Evolutionary conservation across 2,113 vertebrate genomes (phyloP).

Genomic region (Elaphurus davidianus): DNA sequence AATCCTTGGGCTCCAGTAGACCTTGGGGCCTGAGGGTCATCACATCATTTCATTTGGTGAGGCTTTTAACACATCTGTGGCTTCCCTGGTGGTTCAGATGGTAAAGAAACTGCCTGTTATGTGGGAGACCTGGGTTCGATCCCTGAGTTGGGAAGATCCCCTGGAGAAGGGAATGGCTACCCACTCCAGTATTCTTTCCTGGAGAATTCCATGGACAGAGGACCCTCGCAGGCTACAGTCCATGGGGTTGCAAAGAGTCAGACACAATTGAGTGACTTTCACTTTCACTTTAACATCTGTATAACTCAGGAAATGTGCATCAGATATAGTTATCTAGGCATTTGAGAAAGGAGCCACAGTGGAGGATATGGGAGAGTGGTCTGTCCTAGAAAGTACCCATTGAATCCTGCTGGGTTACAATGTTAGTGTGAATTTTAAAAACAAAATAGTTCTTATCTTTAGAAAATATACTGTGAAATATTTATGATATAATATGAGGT

Average conservation of each 20-base stretch:
- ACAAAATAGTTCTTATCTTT: constrained; percentile 6
- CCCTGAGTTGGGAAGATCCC: not conserved
- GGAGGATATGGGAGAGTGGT: not conserved
- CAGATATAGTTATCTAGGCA: not conserved
- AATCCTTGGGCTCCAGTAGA: not conserved
- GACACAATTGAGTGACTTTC: not conserved
- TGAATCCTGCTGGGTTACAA: not conserved
- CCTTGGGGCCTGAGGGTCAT: not conserved
- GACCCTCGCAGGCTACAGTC: not conserved
- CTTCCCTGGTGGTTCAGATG: not conserved
- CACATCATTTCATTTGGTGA: not conserved
- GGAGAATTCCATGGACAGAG: not conserved
- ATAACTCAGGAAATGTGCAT: not conserved
- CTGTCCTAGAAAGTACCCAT: not conserved
- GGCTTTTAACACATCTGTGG: not conserved
- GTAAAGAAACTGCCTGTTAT: not conserved
- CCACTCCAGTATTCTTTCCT: not conserved
- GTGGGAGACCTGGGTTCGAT: not conserved
- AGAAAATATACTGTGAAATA: not conserved
- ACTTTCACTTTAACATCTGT: not conserved
- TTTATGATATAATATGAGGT: not conserved
- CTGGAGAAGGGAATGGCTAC: not conserved
- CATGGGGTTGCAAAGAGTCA: not conserved
- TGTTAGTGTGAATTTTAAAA: not conserved
- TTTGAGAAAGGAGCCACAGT: not conserved